These are phyloP conservation scores for Rutilus rutilus DNA, from an alignment of 2,113 vertebrate genomes.

Conservation along the genomic window DNA sequence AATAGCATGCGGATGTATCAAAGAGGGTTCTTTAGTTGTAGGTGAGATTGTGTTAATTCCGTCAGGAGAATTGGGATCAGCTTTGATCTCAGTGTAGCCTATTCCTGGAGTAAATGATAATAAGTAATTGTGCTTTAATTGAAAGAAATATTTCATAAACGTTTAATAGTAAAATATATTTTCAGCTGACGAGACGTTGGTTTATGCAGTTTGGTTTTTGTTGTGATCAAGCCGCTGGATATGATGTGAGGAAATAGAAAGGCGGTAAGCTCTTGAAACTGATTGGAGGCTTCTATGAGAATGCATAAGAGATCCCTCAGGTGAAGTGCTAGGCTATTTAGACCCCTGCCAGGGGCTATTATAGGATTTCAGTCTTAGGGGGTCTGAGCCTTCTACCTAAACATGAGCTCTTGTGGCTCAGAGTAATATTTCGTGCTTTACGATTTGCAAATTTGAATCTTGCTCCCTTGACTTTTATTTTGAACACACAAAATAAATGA, in stretches of 20 bases:
- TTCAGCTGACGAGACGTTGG: not conserved
- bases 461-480: not conserved
- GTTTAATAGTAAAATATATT: not conserved
- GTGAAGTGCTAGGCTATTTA: not conserved
- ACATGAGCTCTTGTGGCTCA: not conserved
- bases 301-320: constrained; percentile 1
- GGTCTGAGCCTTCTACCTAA: not conserved
- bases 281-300: not conserved
- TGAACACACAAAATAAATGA: not conserved
- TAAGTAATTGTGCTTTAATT: not conserved
- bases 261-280: not conserved
- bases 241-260: not conserved
- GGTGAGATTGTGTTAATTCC: constrained; percentile 5
- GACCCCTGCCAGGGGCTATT: not conserved
- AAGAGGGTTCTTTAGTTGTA: not conserved
- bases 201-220: not conserved
- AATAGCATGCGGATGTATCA: not conserved
- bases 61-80: not conserved
- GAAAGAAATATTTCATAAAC: not conserved
- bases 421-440: not conserved
- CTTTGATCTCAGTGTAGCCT: not conserved
- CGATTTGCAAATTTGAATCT: not conserved
- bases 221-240: not conserved
- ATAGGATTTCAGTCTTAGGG: constrained; percentile 5
- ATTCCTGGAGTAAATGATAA: not conserved